Base-by-base conservation (phyloP, 2,113 vertebrate species). In the Dendrocopos noguchii region DNA sequence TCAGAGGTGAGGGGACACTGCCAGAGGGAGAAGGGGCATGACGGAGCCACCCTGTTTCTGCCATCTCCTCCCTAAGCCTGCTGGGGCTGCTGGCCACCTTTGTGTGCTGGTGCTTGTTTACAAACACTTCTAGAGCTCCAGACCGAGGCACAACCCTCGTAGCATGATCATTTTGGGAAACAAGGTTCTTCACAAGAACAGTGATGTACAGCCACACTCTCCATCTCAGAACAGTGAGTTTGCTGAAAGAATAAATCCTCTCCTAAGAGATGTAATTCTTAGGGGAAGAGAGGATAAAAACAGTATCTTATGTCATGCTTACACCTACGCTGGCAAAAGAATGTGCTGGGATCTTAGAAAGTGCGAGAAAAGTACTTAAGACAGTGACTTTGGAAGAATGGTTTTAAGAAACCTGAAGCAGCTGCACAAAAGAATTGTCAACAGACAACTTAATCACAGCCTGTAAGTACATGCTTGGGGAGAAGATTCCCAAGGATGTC, bases 1-100 rank as follows among this genome's bases (percentile, higher is more conserved):
- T 97, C 96, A 5, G 98, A 98, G 98, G 98, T 98, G 95, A 97
- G 98, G 71, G 90, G 77, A 17, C 0, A 5, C 60, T 80, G 74
- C 19, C 1, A 7, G 25, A 60, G 42, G 63, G 50, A 87, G 39
- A 67, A 71, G n/a, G 65, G 57, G n/a, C 29, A 11, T 0, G 1
- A 63, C 1, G 2, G 12, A 18, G 50, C 29, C 7, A 1, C n/a
- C 12, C 5, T 5, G 0, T 71, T 81, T 59, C 31, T 36, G 15
- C 7, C 2, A 1, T 29, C 50, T 67, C 80, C 31, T 1, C 73
- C 57, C 22, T 6, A 42, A 86, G 61, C 27, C 55, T 31, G 50
- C 7, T 0, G 0, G 36, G 25, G 64, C 28, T 8, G 7, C 57
- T 59, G 52, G 25, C 27, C 4, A 2, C 16, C 39, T 88, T 28